phyloP scores from a whole-genome alignment of 2,113 vertebrate species.

The Tringa solitaria region DNA sequence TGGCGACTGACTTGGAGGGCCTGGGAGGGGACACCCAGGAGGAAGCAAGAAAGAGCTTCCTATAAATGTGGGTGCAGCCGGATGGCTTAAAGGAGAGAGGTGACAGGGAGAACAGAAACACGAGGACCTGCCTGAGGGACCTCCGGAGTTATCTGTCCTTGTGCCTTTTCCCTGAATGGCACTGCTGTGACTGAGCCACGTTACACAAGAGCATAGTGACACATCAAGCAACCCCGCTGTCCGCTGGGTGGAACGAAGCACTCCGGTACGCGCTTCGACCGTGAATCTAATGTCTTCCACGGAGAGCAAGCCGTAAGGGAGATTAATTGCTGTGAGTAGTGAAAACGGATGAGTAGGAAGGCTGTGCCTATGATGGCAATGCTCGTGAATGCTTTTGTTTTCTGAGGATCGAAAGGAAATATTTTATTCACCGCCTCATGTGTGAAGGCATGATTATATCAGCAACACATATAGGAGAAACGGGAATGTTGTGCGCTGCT shows the following conservation, averaged over 20 bases:
- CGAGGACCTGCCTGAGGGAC: rapidly evolving
- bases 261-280: not conserved
- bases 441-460: not conserved
- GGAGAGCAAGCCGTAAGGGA: not conserved
- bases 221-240: not conserved
- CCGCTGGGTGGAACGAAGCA: not conserved
- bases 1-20: not conserved
- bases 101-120: not conserved
- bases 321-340: not conserved
- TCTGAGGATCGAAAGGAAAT: not conserved
- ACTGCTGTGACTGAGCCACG: not conserved
- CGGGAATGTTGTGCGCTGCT: not conserved
- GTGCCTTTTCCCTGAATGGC: not conserved
- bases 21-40: not conserved
- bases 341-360: not conserved
- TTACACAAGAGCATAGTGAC: not conserved
- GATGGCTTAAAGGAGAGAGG: not conserved
- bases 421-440: not conserved
- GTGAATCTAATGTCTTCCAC: not conserved
- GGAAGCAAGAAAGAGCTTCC: not conserved
- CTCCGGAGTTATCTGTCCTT: not conserved
- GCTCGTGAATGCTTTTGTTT: not conserved
- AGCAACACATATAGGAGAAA: not conserved
- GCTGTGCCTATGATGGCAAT: not conserved
- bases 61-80: not conserved